Percentiles rank a stretch among this genome's conserved stretches.
These are phyloP conservation scores for Prunella fulvescens DNA, from an alignment of 2,113 vertebrate genomes.

Conservation along the genomic window DNA sequence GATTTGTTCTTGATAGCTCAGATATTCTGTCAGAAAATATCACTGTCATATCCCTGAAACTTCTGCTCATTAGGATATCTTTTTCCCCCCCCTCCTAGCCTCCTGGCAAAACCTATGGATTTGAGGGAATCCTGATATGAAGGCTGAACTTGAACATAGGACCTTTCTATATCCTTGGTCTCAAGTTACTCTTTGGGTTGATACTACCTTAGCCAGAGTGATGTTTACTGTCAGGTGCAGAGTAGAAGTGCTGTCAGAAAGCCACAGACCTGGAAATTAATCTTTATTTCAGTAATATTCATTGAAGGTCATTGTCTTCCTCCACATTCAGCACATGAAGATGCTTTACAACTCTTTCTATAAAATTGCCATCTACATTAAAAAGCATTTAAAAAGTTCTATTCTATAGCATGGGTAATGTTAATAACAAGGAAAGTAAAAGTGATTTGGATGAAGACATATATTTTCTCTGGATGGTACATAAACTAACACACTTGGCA, in stretches of 20 bases:
- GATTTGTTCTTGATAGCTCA: background rate
- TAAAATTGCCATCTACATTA: background rate
- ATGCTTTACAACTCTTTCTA: background rate
- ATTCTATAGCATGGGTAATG: background rate
- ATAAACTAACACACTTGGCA: background rate
- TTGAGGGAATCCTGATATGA: background rate
- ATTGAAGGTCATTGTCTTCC: background rate
- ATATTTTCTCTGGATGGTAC: background rate
- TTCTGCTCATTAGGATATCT: background rate
- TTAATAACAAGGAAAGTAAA: background rate
- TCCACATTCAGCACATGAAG: background rate
- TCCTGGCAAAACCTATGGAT: background rate
- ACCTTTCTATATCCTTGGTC: background rate
- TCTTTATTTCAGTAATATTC: background rate
- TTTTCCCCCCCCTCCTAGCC: accelerated
- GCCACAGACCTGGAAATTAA: background rate
- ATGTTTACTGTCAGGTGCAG: background rate
- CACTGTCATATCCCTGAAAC: background rate
- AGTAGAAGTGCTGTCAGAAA: background rate
- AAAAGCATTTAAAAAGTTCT: background rate
- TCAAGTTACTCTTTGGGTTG: background rate
- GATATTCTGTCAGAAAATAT: background rate
- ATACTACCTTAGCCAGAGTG: background rate
- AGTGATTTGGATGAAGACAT: accelerated
- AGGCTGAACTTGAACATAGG: background rate